These are phyloP conservation scores for Pharmacophagus antenor DNA, from an alignment of 2,888 invertebrate genomes.

Conservation along the genomic window DNA sequence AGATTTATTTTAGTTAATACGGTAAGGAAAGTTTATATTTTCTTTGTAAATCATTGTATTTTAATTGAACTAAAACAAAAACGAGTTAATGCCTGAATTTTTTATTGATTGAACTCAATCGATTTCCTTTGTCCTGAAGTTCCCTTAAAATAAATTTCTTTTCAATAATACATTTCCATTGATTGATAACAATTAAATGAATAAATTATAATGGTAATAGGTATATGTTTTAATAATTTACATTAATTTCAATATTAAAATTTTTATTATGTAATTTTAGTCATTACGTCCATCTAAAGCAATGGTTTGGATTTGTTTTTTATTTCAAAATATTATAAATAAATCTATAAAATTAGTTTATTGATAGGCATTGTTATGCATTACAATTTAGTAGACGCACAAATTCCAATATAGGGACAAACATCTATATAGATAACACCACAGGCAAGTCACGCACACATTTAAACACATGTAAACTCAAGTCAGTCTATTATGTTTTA, in stretches of 20 bases:
- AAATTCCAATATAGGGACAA: too few species aligned
- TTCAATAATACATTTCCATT: neutral
- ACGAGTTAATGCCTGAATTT: neutral
- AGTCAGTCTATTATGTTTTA: too few species aligned
- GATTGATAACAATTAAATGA: neutral
- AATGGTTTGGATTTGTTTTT: too few species aligned
- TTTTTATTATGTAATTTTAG: neutral
- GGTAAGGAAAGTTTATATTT: slow-evolving; percentile 50
- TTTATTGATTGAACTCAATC: slow-evolving; percentile 47
- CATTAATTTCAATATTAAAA: neutral
- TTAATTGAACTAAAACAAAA: neutral
- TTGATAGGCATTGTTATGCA: neutral
- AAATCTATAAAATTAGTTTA: neutral
- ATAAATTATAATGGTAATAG: neutral
- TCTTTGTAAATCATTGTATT: slow-evolving; percentile 6
- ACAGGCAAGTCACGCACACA: too few species aligned
- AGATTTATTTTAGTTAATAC: slow-evolving; percentile 63
- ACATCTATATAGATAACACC: too few species aligned
- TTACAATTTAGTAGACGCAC: too few species aligned
- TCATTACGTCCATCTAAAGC: neutral
- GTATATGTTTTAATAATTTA: neutral
- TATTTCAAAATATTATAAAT: too few species aligned
- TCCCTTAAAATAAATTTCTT: slow-evolving; percentile 42
- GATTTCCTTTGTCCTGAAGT: slow-evolving; percentile 78
- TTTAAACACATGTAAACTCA: too few species aligned